These are phyloP conservation scores for Callimorpha dominula DNA, from an alignment of 2,888 invertebrate species.

Conservation along the genomic window DNA sequence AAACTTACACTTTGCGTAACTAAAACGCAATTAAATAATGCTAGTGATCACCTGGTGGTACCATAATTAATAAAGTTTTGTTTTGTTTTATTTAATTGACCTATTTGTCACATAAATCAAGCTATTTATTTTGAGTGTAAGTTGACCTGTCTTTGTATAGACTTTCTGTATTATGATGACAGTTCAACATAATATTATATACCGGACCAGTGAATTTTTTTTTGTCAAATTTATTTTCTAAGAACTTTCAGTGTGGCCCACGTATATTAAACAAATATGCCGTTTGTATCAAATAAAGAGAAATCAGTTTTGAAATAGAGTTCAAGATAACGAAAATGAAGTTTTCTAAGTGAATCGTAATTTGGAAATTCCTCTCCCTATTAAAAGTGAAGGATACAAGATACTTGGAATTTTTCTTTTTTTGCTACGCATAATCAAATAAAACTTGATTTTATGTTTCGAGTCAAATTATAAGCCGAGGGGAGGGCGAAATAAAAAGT, in stretches of 20 bases:
- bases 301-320: constrained; percentile 31
- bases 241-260: too few species aligned
- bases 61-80: too few species aligned
- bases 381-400: constrained; percentile 79
- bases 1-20: constrained; percentile 39
- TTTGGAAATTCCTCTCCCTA: constrained; percentile 70
- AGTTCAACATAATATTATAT: background rate
- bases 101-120: background rate
- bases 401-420: constrained; percentile 73
- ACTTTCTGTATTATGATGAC: background rate
- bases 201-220: too few species aligned
- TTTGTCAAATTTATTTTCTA: too few species aligned
- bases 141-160: background rate
- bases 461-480: constrained; percentile 86
- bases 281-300: constrained; percentile 1
- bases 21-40: constrained; percentile 28
- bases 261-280: background rate
- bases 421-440: constrained; percentile 83
- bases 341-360: constrained; percentile 66
- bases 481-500: constrained; percentile 85
- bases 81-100: too few species aligned
- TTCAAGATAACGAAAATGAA: constrained; percentile 60
- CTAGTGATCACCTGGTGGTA: background rate
- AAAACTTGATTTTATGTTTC: constrained; percentile 87
- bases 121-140: background rate